These are phyloP conservation scores for Iselma pallidipennis DNA, from an alignment of 2,888 invertebrate genomes.

Conservation along the genomic window DNA sequence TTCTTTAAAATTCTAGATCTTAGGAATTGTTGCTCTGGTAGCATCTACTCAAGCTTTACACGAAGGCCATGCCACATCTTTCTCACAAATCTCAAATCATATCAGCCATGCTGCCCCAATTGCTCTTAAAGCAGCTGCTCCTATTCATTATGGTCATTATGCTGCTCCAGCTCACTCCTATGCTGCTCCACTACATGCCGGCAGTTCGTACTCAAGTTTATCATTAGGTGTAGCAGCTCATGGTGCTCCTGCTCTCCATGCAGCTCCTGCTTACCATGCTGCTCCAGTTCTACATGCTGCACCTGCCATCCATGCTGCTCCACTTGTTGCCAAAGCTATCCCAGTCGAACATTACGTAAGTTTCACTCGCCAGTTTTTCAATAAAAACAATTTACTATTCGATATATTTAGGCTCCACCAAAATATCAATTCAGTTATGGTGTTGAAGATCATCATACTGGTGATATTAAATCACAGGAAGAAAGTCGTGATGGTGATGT, in stretches of 20 bases:
- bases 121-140: background rate
- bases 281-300: constrained; percentile 17
- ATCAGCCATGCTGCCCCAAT: constrained; percentile 9
- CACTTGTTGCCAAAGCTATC: constrained; percentile 12
- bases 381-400: constrained; percentile 5
- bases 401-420: constrained; percentile 54
- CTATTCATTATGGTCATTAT: too few relatives aligned
- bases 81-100: constrained; percentile 32
- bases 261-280: constrained; percentile 15
- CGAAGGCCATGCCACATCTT: constrained; percentile 33
- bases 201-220: constrained; percentile 10
- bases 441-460: constrained; percentile 61
- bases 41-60: constrained; percentile 26
- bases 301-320: constrained; percentile 20
- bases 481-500: constrained; percentile 61
- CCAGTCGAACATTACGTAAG: constrained; percentile 18
- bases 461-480: constrained; percentile 61
- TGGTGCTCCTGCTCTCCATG: constrained; percentile 6
- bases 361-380: background rate
- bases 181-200: constrained; percentile 8
- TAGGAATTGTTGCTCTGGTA: constrained; percentile 18
- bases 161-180: constrained; percentile 1
- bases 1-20: constrained; percentile 6
- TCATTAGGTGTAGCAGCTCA: background rate
- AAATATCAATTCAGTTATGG: constrained; percentile 63